A percentile compares a stretch with the other conserved stretches of the same genome.
Conservation (phyloP, 1,140 invertebrate species). For the Drosophila baimaii region DNA sequence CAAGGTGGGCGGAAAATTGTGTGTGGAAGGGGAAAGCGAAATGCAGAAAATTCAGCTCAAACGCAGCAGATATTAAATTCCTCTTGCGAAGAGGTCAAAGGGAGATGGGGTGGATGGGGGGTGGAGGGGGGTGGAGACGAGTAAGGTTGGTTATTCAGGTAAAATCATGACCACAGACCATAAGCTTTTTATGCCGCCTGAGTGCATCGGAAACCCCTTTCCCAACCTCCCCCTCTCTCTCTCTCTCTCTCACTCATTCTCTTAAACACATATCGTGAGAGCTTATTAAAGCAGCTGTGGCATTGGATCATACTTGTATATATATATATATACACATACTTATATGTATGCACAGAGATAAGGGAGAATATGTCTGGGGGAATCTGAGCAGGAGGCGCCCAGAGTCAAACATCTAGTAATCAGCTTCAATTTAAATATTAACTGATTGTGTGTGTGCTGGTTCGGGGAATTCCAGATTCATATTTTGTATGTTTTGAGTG, state of each 20-base stretch:
- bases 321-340: neutral
- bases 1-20: neutral
- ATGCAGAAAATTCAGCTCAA: slow-evolving; percentile 14
- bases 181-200: slow-evolving; percentile 57
- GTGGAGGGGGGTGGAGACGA: too few relatives aligned
- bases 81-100: slow-evolving; percentile 23
- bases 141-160: slow-evolving; percentile 17
- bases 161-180: slow-evolving; percentile 45
- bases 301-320: slow-evolving; percentile 22
- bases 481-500: neutral
- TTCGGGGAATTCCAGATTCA: slow-evolving; percentile 24
- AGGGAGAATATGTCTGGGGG: slow-evolving; percentile 6
- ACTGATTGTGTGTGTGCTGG: neutral
- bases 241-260: neutral
- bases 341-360: slow-evolving; percentile 9
- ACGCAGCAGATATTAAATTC: slow-evolving; percentile 51
- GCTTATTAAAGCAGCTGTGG: slow-evolving; percentile 46
- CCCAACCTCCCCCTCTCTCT: neutral
- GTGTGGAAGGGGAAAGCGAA: neutral
- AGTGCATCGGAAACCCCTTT: slow-evolving; percentile 38
- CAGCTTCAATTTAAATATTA: neutral
- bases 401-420: neutral
- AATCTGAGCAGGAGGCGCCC: neutral
- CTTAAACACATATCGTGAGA: neutral
- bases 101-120: neutral